Evolutionary conservation across 2,888 invertebrate species (phyloP).

Genomic region (Leucophenga maculata): DNA sequence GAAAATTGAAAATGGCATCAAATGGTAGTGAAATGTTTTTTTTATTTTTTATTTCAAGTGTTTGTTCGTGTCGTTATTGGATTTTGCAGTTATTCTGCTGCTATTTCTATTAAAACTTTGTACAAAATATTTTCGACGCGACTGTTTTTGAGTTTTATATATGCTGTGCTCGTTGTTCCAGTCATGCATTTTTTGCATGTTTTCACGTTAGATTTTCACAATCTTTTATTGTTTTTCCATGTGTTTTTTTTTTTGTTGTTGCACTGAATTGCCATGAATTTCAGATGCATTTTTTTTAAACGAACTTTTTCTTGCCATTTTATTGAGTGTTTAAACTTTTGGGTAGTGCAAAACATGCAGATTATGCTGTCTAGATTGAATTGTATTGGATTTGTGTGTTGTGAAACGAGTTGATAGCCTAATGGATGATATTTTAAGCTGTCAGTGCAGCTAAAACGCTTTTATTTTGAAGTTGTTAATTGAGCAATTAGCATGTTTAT

Average conservation of each 20-base stretch:
- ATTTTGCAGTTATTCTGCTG: neutral
- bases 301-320: neutral
- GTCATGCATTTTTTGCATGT: conserved; percentile 2
- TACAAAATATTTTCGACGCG: neutral
- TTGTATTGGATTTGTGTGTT: neutral
- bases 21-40: neutral
- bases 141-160: neutral
- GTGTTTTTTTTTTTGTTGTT: neutral
- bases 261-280: conserved; percentile 17
- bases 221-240: neutral
- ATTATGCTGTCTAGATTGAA: neutral
- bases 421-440: too few relatives aligned
- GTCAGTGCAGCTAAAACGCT: too few relatives aligned
- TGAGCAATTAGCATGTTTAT: too few relatives aligned
- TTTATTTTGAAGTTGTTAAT: too few relatives aligned
- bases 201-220: neutral
- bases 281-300: neutral
- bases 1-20: conserved; percentile 11
- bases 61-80: conserved; percentile 10
- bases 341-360: neutral
- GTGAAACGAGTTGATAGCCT: too few relatives aligned
- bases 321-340: neutral
- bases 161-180: neutral
- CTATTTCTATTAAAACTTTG: neutral
- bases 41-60: neutral